phyloP scores from a whole-genome alignment of 2,888 invertebrate genomes.

The Elysia crispata region DNA sequence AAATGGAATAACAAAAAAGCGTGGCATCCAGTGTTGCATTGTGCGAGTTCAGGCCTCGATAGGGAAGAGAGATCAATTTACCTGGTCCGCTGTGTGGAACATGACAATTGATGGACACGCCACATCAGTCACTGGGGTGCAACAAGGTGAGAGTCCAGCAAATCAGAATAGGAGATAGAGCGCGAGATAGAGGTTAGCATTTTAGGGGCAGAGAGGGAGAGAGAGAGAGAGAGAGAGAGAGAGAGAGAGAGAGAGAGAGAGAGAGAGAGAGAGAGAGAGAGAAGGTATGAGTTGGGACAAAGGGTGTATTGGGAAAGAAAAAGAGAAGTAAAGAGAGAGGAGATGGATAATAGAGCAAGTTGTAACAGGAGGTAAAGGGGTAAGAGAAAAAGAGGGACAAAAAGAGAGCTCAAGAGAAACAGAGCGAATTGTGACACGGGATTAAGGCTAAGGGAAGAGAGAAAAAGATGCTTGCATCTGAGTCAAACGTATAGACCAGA shows the following conservation, averaged over 20 bases:
- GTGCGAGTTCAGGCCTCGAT: not conserved
- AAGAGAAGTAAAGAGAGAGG: not conserved
- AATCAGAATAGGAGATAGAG: not conserved
- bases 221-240: slow-evolving; percentile 28
- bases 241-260: slow-evolving; percentile 30
- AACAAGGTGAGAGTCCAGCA: not conserved
- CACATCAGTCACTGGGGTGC: slow-evolving; percentile 11
- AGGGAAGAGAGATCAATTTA: slow-evolving; percentile 11
- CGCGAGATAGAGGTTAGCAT: slow-evolving; percentile 1
- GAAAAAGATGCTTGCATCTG: too few relatives aligned
- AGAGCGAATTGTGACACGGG: too few relatives aligned
- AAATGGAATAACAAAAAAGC: too few relatives aligned
- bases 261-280: slow-evolving; percentile 24
- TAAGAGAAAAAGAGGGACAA: too few relatives aligned
- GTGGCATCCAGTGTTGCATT: not conserved
- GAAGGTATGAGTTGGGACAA: not conserved
- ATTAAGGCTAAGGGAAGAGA: too few relatives aligned
- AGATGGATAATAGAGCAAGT: too few relatives aligned
- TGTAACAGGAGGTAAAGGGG: too few relatives aligned
- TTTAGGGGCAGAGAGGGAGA: not conserved
- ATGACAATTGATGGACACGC: slow-evolving; percentile 13
- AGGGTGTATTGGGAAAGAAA: not conserved
- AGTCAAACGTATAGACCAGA: too few relatives aligned
- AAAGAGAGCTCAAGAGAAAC: too few relatives aligned
- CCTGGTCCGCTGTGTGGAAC: not conserved